phyloP scores from a whole-genome alignment of 1,140 invertebrate genomes.

The Hyles euphorbiae region DNA sequence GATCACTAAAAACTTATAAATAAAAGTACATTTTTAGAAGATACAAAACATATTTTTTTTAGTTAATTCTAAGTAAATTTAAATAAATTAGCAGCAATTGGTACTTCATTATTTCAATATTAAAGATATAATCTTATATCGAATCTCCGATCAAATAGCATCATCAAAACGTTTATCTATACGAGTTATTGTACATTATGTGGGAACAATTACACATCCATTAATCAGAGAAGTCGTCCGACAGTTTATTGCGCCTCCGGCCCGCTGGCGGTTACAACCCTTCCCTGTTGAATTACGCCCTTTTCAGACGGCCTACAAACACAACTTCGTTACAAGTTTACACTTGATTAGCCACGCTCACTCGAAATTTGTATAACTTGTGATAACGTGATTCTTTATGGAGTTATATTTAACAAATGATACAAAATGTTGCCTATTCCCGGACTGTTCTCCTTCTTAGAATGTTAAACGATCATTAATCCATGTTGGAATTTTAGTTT shows the following conservation, averaged over 20 bases:
- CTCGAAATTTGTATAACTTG: conserved; percentile 17
- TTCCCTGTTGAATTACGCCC: conserved; percentile 43
- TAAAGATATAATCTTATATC: not conserved
- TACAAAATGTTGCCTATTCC: no score
- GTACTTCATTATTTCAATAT: not conserved
- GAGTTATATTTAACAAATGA: no score
- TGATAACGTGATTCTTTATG: no score
- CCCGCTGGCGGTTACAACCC: conserved; percentile 39
- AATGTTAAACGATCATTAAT: no score
- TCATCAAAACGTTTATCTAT: conserved; percentile 43
- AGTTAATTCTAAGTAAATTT: no score
- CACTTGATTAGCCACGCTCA: conserved; percentile 51
- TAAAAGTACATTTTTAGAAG: no score
- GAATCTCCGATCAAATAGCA: conserved; percentile 4
- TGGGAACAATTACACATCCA: conserved; percentile 61
- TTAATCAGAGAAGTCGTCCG: conserved; percentile 50
- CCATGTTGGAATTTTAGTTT: no score
- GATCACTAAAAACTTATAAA: no score
- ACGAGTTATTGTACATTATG: conserved; percentile 58
- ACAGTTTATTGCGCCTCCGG: conserved; percentile 41
- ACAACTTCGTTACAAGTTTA: conserved; percentile 36
- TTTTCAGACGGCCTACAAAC: conserved; percentile 26
- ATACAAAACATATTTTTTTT: no score
- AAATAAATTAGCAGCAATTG: no score
- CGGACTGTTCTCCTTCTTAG: no score